Evolutionary conservation across 2,113 vertebrate species (phyloP), one percentile per base, ranked within the genome.

Genomic region (Morone saxatilis): DNA sequence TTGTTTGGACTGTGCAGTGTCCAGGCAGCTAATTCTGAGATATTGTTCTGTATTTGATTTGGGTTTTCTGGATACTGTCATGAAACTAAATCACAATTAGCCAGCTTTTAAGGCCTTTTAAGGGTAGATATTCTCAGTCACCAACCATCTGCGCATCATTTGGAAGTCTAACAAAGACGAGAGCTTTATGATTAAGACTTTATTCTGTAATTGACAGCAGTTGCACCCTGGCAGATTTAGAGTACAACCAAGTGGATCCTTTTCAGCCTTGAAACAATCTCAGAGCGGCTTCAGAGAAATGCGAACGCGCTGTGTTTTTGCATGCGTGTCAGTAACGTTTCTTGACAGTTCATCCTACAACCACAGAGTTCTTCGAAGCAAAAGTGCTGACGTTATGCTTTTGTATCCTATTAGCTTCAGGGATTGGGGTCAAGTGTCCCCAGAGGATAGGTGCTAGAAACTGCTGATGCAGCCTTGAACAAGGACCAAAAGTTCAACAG

Each of bases 341-440:
- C 2, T 1, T 59, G 25, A 31, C 45, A 20, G 19, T 73, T 84
- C 76, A 88, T 81, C 51, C 75, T 12, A 67, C 59, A 80, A 73
- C 43, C 59, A 25, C 19, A 43, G 16, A 45, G 43, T 19, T 71
- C 54, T 61, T 62, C 43, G 73, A 50, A 51, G 68, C 13, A 82
- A 65, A 78, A 80, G 38, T 79, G 70, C 76, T 78, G 82, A 86
- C 59, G 16, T 69, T 76, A 50, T 78, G 45, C 61, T 54, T 17
- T 13, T 79, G 61, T 53, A 88, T 87, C 78, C 83, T 78, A 81
- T 89, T 83, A 92, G 73, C 53, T 60, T 76, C 45, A 47, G 51
- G 67, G 87, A 91, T 87, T 87, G 80, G 78, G 88, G 88, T 89
- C 67, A 87, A 56, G 76, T 80, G 84, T 31, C 73, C 59, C 79